A percentile compares a stretch with the other conserved stretches of the same genome.
Conservation (phyloP, 2,888 invertebrate genomes). For the Mythimna lalbum region DNA sequence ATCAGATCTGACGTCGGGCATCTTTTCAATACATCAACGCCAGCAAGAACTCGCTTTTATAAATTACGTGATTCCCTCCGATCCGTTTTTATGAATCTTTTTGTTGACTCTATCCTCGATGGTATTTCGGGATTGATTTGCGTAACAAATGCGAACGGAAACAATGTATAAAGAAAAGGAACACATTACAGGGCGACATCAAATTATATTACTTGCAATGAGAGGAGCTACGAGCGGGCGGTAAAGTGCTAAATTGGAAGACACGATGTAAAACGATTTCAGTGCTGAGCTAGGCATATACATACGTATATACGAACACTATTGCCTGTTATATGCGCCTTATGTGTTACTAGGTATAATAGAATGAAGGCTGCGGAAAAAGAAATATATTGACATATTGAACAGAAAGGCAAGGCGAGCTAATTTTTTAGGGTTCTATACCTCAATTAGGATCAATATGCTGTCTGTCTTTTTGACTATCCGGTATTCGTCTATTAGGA, state of each 20-base stretch:
- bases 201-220: constrained; percentile 71
- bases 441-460: too few relatives aligned
- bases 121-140: constrained; percentile 60
- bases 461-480: too few relatives aligned
- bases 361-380: not conserved
- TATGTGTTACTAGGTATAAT: not conserved
- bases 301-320: not conserved
- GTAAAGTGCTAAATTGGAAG: constrained; percentile 81
- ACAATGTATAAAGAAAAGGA: constrained; percentile 69
- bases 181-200: constrained; percentile 70
- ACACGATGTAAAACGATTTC: constrained; percentile 67
- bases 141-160: constrained; percentile 61
- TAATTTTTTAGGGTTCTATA: too few relatives aligned
- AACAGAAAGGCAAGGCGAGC: not conserved
- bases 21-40: constrained; percentile 39
- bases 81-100: constrained; percentile 47
- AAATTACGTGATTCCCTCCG: constrained; percentile 42
- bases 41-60: constrained; percentile 27
- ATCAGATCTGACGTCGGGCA: constrained; percentile 20
- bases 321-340: constrained; percentile 16
- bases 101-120: constrained; percentile 54
- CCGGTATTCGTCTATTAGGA: too few relatives aligned
- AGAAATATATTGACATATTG: not conserved
- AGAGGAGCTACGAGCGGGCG: constrained; percentile 70
- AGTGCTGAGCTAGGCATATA: constrained; percentile 35